Percentiles rank a stretch among this genome's conserved stretches.
Conservation (phyloP, 2,113 vertebrate species). For the Oostethus manadensis region DNA sequence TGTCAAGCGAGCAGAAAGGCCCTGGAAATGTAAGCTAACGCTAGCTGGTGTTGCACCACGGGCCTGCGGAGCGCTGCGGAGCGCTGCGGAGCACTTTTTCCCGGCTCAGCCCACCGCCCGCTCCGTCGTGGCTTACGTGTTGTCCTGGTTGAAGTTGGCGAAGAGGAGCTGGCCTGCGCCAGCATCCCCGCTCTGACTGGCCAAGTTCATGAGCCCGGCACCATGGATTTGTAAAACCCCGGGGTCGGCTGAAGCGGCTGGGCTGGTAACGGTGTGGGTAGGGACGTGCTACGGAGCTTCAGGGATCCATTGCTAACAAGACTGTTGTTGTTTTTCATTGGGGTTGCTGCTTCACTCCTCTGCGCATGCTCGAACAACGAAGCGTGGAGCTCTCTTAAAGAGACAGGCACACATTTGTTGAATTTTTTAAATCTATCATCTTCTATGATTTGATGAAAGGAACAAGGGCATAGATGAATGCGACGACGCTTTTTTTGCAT, state of each 20-base stretch:
- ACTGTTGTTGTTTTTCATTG: slow-evolving; percentile 74
- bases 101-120: not conserved
- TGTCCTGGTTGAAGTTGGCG: slow-evolving; percentile 99
- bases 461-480: too few species aligned
- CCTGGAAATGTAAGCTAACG: slow-evolving; percentile 20
- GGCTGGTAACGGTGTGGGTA: not conserved
- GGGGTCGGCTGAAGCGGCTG: slow-evolving; percentile 44
- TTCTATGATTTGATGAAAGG: too few species aligned
- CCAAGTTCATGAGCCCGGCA: slow-evolving; percentile 86
- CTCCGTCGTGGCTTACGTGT: slow-evolving; percentile 84
- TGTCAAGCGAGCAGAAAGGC: not conserved
- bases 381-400: slow-evolving; percentile 49
- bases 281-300: slow-evolving; percentile 17
- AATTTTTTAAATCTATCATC: too few species aligned
- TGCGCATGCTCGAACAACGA: slow-evolving; percentile 59
- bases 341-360: slow-evolving; percentile 31
- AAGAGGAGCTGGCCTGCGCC: slow-evolving; percentile 94
- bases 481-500: too few species aligned
- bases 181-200: slow-evolving; percentile 91
- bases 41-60: slow-evolving; percentile 23
- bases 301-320: slow-evolving; percentile 47
- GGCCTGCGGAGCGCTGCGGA: slow-evolving; percentile 36
- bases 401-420: slow-evolving; percentile 4
- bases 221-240: slow-evolving; percentile 55
- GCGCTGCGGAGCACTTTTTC: too few species aligned